These are phyloP conservation scores for Ooceraea biroi DNA, from an alignment of 1,140 invertebrate genomes.

Conservation along the genomic window DNA sequence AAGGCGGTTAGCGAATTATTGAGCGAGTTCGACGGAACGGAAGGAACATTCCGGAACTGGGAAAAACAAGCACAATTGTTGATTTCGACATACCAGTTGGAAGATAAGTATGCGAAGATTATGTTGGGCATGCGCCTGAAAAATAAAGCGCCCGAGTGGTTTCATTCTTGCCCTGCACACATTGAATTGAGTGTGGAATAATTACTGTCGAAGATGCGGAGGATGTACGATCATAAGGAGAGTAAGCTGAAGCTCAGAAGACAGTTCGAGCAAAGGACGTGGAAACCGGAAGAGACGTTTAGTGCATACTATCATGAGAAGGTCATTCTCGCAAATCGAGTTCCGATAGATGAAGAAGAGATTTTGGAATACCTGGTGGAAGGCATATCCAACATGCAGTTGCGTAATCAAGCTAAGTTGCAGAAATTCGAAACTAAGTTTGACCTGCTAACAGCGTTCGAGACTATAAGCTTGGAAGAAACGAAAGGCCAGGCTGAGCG, in stretches of 20 bases:
- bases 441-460: neutral
- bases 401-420: conserved; percentile 3
- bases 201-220: conserved; percentile 1
- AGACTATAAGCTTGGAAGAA: neutral
- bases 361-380: neutral
- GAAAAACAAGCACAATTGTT: conserved; percentile 14
- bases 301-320: conserved; percentile 6
- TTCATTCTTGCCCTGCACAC: conserved; percentile 6
- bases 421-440: neutral
- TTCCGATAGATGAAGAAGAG: conserved; percentile 1
- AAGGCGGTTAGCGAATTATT: conserved; percentile 21
- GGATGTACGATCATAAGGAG: neutral
- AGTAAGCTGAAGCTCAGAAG: neutral
- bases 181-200: neutral
- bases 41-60: neutral
- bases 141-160: neutral
- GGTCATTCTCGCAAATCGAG: neutral
- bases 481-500: neutral
- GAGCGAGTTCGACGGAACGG: conserved; percentile 1
- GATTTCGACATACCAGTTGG: neutral
- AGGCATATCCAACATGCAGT: neutral
- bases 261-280: neutral
- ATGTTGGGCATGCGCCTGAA: conserved; percentile 11
- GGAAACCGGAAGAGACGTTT: neutral
- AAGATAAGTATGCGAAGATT: conserved; percentile 11